Conservation (phyloP, 2,888 invertebrate genomes). For the Tenthredo mesomela region DNA sequence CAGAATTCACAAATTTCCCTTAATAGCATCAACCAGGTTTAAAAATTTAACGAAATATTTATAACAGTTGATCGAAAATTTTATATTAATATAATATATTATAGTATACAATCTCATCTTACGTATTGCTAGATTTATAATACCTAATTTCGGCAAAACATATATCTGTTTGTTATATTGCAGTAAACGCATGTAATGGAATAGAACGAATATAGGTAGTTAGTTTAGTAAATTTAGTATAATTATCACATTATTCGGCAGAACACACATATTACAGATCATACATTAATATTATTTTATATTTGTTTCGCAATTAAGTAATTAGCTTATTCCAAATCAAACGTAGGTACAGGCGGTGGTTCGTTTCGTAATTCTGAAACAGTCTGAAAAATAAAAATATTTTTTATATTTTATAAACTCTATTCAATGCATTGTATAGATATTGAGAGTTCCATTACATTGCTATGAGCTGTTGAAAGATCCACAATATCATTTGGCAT, state of each 20-base stretch:
- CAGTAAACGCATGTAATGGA: neutral
- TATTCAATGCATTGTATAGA: neutral
- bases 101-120: neutral
- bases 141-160: neutral
- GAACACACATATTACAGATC: neutral
- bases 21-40: neutral
- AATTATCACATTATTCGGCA: constrained; percentile 29
- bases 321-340: constrained; percentile 60
- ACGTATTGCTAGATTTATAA: neutral
- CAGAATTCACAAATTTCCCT: neutral
- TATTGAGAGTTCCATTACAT: constrained; percentile 6
- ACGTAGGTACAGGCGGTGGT: constrained; percentile 70
- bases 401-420: constrained; percentile 1
- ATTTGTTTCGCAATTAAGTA: neutral
- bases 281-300: neutral
- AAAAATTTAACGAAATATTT: neutral
- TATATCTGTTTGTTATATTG: neutral
- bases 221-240: neutral
- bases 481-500: neutral
- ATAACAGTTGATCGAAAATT: neutral
- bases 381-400: constrained; percentile 59
- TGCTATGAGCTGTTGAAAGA: neutral
- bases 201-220: neutral
- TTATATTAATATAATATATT: neutral
- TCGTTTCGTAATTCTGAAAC: constrained; percentile 62